These are phyloP conservation scores for Cosmopolites sordidus DNA, from an alignment of 2,888 invertebrate genomes.

Conservation along the genomic window DNA sequence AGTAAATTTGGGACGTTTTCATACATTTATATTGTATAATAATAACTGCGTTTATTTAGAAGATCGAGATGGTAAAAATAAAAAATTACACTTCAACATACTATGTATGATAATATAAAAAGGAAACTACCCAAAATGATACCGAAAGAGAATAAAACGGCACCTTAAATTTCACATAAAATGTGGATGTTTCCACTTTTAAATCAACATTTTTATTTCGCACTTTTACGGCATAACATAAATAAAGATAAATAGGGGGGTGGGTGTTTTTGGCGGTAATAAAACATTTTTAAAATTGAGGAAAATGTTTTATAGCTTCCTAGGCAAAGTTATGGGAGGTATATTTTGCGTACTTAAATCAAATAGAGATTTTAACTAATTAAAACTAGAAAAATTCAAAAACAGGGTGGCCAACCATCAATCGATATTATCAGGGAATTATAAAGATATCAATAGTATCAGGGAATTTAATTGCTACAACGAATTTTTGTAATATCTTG, in stretches of 20 bases:
- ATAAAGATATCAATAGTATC: no score
- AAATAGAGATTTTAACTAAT: no score
- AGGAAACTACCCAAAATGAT: constrained; percentile 25
- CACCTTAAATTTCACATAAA: constrained; percentile 26
- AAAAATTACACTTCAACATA: constrained; percentile 7
- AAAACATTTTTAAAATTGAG: constrained; percentile 19
- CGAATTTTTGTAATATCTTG: no score
- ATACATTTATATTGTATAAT: no score
- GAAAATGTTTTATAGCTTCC: constrained; percentile 21
- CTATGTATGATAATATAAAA: constrained; percentile 27
- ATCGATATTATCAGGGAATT: no score
- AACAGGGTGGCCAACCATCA: no score
- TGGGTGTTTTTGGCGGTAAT: constrained; percentile 20
- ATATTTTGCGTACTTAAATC: no score
- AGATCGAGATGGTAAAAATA: neutral
- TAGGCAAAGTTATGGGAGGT: constrained; percentile 26
- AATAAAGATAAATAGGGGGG: constrained; percentile 38
- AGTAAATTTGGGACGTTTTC: no score
- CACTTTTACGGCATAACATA: constrained; percentile 35
- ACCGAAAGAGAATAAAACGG: constrained; percentile 21
- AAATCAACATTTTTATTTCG: constrained; percentile 36
- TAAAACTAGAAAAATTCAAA: no score
- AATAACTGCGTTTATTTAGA: no score
- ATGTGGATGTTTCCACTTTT: constrained; percentile 28
- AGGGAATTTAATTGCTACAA: no score